Evolutionary conservation across 2,888 invertebrate species (phyloP).

Genomic region (Sminthurides aquaticus): DNA sequence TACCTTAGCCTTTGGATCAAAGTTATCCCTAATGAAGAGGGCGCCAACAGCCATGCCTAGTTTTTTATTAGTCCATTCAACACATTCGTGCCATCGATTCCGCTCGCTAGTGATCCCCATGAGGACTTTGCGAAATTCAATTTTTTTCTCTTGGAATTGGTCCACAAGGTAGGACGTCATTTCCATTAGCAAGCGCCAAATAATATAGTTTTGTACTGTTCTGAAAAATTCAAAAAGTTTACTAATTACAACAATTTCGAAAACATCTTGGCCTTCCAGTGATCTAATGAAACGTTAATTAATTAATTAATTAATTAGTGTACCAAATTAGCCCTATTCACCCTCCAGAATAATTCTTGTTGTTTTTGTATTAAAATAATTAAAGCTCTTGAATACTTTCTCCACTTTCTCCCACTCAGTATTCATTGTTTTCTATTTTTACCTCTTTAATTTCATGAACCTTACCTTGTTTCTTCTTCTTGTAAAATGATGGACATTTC

Average conservation of each 20-base stretch:
- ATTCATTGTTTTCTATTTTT: too few relatives aligned
- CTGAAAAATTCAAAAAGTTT: constrained; percentile 48
- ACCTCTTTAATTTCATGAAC: too few relatives aligned
- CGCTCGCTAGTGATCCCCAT: constrained; percentile 66
- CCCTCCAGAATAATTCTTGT: too few relatives aligned
- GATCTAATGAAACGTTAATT: too few relatives aligned
- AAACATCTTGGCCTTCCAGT: too few relatives aligned
- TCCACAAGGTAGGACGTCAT: constrained; percentile 68
- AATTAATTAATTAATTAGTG: too few relatives aligned
- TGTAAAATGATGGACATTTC: constrained; percentile 64
- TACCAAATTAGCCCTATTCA: too few relatives aligned
- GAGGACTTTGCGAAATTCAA: constrained; percentile 67
- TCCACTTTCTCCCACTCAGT: too few relatives aligned
- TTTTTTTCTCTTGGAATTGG: constrained; percentile 64
- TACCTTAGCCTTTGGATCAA: constrained; percentile 74
- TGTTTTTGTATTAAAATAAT: too few relatives aligned
- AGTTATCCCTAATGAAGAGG: constrained; percentile 73
- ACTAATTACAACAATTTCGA: not conserved
- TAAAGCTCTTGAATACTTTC: too few relatives aligned
- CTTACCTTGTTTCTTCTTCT: constrained; percentile 58
- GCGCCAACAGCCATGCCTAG: constrained; percentile 81
- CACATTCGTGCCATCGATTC: constrained; percentile 70
- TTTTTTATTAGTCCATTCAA: constrained; percentile 78
- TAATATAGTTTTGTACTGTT: constrained; percentile 65
- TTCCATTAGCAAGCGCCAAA: constrained; percentile 68